Evolutionary conservation across 2,113 vertebrate genomes (phyloP), one percentile per base, ranked within the genome.

Genomic region (Eonycteris spelaea): DNA sequence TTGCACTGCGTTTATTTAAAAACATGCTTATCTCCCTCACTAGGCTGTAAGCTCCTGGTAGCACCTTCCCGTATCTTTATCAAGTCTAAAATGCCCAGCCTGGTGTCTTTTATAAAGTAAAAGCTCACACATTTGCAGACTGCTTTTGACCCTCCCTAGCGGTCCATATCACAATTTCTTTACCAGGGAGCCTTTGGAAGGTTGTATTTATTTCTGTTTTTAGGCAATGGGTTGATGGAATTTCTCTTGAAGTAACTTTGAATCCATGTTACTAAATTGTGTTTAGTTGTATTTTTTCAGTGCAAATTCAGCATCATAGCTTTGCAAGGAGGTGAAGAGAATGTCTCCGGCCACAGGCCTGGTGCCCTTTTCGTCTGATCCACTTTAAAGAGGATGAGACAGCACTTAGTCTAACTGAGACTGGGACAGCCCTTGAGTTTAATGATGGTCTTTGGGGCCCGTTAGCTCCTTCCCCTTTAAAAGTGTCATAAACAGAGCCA

Each of bases 401-500:
- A 7, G n/a, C 2, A 5, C 33, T 94, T 89, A 38, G 68, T 26
- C 57, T 53, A 88, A 83, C 38, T 75, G 77, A 89, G 55, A 61
- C 28, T 48, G 53, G 92, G 21, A 75, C 61, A 51, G 7, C 43
- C 40, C 65, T 74, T 61, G 35, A 51, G 67, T 38, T 89, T 78
- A 86, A 40, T 0, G 6, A 65, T 82, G 22, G 70, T 95, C 45
- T 83, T 93, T 59, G 74, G 48, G 55, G 45, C 33, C 53, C 91
- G 26, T 84, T 5, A 0, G 11, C 55, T 92, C 61, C 77, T 93
- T 59, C 63, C n/a, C 80, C 73, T 26, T 75, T 55, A 90, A 73
- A 90, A 16, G 38, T 86, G 84, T 93, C 57, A 35, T 53, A 48
- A 86, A 91, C 67, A 77, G 78, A 97, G n/a, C 48, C 59, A 51